A percentile compares a stretch with the other conserved stretches of the same genome.
Conservation (phyloP, 2,113 vertebrate genomes). For the Panthera uncia region DNA sequence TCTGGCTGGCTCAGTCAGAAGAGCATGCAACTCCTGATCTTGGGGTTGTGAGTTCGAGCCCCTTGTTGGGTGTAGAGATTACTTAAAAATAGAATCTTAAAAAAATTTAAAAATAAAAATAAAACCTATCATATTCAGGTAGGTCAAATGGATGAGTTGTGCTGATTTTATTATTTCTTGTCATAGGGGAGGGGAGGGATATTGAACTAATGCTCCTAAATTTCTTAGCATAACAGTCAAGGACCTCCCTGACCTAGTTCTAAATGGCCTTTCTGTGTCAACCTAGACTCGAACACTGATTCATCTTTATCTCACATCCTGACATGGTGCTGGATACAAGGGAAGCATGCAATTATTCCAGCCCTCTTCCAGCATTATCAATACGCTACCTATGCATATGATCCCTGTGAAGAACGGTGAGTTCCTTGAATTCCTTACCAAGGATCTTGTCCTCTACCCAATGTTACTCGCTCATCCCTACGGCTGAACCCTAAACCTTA, state of each 20-base stretch:
- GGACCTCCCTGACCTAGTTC: neutral
- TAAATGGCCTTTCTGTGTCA: neutral
- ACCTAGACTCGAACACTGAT: neutral
- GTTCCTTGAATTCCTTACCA: neutral
- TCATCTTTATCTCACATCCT: neutral
- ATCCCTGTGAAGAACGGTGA: neutral
- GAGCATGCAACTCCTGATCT: too few relatives aligned
- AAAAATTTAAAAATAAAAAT: too few relatives aligned
- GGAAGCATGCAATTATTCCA: neutral
- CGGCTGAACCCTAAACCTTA: neutral
- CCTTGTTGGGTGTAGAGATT: too few relatives aligned
- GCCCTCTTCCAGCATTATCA: neutral
- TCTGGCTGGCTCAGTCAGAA: too few relatives aligned
- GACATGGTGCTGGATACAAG: neutral
- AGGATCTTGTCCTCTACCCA: neutral
- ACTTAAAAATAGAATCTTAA: too few relatives aligned
- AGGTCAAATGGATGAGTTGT: neutral
- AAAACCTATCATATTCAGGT: neutral
- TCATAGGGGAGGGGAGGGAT: neutral
- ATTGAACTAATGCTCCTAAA: neutral
- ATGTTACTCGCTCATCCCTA: neutral
- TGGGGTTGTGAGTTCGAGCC: too few relatives aligned
- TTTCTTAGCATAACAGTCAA: neutral
- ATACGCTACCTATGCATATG: accelerated
- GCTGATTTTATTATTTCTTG: neutral